Conservation (phyloP, 2,888 invertebrate species). For the Temnothorax ravouxi region DNA sequence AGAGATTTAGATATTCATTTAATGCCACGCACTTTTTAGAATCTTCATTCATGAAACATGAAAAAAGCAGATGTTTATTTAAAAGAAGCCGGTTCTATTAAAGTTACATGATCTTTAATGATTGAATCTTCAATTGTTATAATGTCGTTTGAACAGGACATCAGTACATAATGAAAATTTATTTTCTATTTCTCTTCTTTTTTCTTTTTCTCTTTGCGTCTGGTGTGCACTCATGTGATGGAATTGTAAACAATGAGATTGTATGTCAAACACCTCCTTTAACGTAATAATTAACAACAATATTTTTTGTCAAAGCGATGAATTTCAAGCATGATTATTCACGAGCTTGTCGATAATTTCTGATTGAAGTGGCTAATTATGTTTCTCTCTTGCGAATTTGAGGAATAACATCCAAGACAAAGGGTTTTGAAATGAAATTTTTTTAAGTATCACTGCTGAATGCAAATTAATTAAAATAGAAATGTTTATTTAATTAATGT, state of each 20-base stretch:
- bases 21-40: not conserved
- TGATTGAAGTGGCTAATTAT: slow-evolving; percentile 11
- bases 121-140: not conserved
- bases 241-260: slow-evolving; percentile 68
- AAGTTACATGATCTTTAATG: not conserved
- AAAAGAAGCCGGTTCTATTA: not conserved
- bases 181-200: slow-evolving; percentile 47
- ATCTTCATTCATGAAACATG: not conserved
- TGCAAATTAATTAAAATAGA: not conserved
- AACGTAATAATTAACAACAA: slow-evolving; percentile 57
- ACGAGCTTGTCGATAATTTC: not conserved
- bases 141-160: slow-evolving; percentile 60
- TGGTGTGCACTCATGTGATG: slow-evolving; percentile 51
- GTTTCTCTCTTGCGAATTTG: not conserved
- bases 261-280: slow-evolving; percentile 59
- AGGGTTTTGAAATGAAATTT: slow-evolving; percentile 5
- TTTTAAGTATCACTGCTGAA: not conserved
- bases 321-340: slow-evolving; percentile 29
- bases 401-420: not conserved
- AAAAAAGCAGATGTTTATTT: not conserved
- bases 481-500: not conserved
- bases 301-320: slow-evolving; percentile 45
- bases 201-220: slow-evolving; percentile 50
- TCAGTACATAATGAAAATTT: slow-evolving; percentile 64
- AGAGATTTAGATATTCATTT: not conserved